Evolutionary conservation across 2,888 invertebrate species (phyloP).

Genomic region (Boloria euphrosyne): DNA sequence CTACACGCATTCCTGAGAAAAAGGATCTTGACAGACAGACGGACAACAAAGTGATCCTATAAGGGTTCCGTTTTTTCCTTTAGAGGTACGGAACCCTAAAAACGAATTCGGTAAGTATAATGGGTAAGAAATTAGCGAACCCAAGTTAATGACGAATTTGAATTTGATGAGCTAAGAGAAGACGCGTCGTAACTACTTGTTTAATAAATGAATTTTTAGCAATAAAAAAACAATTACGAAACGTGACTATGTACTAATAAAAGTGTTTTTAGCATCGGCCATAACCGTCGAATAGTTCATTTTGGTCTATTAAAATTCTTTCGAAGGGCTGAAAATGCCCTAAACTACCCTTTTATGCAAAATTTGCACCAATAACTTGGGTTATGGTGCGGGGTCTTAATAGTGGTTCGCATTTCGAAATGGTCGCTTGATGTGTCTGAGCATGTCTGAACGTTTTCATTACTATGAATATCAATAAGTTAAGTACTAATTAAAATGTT

Average conservation of each 20-base stretch:
- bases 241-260: not conserved
- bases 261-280: not conserved
- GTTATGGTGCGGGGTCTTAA: slow-evolving; percentile 16
- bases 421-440: slow-evolving; percentile 6
- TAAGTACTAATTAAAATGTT: not conserved
- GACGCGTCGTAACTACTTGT: too few species aligned
- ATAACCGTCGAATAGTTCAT: slow-evolving; percentile 22
- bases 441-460: slow-evolving; percentile 1
- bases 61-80: too few species aligned
- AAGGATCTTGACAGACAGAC: too few species aligned
- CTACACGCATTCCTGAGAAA: too few species aligned
- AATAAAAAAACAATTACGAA: not conserved
- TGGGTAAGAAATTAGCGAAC: too few species aligned
- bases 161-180: too few species aligned
- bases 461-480: not conserved
- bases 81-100: too few species aligned
- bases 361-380: slow-evolving; percentile 63
- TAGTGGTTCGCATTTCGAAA: slow-evolving; percentile 10
- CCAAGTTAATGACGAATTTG: too few species aligned
- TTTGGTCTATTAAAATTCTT: slow-evolving; percentile 69
- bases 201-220: too few species aligned
- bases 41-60: too few species aligned
- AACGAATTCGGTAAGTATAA: too few species aligned
- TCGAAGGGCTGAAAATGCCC: slow-evolving; percentile 42
- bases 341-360: slow-evolving; percentile 67